These are phyloP conservation scores for Crepidodera aurea DNA, from an alignment of 2,888 invertebrate species.

Conservation along the genomic window DNA sequence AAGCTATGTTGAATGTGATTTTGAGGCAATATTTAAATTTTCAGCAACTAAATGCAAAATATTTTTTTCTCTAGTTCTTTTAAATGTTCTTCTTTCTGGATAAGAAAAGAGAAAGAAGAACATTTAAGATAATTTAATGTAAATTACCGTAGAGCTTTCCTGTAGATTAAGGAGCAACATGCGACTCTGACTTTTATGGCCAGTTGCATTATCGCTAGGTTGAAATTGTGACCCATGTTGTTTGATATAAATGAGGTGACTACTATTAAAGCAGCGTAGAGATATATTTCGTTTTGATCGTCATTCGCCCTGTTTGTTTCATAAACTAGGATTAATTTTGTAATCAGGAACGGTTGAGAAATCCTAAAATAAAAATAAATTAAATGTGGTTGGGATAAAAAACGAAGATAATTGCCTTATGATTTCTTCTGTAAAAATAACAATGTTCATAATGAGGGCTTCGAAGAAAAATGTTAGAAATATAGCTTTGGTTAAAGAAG, in stretches of 20 bases:
- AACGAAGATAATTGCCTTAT: constrained; percentile 39
- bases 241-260: constrained; percentile 75
- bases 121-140: background rate
- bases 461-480: constrained; percentile 46
- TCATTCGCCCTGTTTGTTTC: constrained; percentile 60
- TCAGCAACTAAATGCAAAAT: too few relatives aligned
- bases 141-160: constrained; percentile 63
- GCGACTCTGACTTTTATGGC: constrained; percentile 79
- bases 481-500: constrained; percentile 50
- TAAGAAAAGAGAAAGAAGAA: too few relatives aligned
- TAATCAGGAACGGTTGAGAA: constrained; percentile 45
- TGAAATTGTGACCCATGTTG: constrained; percentile 75
- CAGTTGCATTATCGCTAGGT: constrained; percentile 81
- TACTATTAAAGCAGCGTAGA: constrained; percentile 78
- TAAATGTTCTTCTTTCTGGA: too few relatives aligned
- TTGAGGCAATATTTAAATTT: too few relatives aligned
- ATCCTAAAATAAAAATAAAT: constrained; percentile 23
- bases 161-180: constrained; percentile 31
- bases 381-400: background rate
- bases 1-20: too few relatives aligned
- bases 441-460: constrained; percentile 37
- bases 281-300: constrained; percentile 69
- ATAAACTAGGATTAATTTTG: constrained; percentile 68
- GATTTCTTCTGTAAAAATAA: constrained; percentile 37
- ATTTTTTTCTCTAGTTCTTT: too few relatives aligned